Evolutionary conservation across 2,113 vertebrate species (phyloP).

Genomic region (Neotragus moschatus): DNA sequence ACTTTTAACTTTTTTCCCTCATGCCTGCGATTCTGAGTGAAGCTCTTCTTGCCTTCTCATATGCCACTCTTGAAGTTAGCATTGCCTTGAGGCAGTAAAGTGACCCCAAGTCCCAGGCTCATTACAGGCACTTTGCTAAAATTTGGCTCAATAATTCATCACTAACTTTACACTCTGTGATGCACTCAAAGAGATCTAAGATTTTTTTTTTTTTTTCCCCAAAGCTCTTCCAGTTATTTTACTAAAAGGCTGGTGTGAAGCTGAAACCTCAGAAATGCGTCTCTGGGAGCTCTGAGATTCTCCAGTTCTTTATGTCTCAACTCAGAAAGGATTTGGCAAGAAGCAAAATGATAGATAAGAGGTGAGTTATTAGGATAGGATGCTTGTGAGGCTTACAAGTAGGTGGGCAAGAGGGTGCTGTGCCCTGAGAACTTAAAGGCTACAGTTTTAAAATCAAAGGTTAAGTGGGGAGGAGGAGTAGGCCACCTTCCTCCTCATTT

Average conservation of each 20-base stretch:
- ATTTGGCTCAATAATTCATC: not conserved
- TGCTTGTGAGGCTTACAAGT: not conserved
- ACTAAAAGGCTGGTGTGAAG: not conserved
- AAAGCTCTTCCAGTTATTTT: not conserved
- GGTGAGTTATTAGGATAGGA: not conserved
- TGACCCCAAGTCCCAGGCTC: not conserved
- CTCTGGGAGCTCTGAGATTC: not conserved
- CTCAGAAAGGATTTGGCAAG: not conserved
- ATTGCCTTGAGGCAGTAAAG: not conserved
- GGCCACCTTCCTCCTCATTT: not conserved
- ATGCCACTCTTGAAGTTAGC: not conserved
- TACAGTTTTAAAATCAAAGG: not conserved
- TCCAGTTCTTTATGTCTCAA: not conserved
- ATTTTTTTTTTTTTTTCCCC: not conserved
- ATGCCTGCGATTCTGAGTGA: not conserved
- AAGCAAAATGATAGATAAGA: not conserved
- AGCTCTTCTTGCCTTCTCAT: not conserved
- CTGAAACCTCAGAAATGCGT: not conserved
- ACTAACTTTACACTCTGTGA: not conserved
- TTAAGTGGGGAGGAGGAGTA: not conserved
- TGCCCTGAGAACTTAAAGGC: not conserved
- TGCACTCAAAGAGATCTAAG: not conserved
- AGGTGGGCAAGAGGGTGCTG: not conserved
- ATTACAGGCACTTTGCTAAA: not conserved
- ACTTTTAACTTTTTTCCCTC: not conserved